Percentiles rank a stretch among this genome's conserved stretches.
Evolutionary conservation across 2,888 invertebrate genomes (phyloP).

Genomic region (Ephialtes manifestator): DNA sequence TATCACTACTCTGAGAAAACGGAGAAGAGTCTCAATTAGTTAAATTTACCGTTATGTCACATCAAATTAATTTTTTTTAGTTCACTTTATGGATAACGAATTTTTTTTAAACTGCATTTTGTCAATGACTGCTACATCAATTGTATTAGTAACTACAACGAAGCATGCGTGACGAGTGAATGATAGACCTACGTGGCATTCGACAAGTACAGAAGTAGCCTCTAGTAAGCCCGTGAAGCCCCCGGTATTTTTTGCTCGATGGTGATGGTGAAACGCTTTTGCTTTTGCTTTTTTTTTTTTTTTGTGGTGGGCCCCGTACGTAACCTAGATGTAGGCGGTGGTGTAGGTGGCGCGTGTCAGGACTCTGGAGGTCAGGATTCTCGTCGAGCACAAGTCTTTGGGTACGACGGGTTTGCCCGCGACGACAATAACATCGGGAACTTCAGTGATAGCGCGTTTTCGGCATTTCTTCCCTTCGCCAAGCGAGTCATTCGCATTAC

Average conservation of each 20-base stretch:
- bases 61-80: too few species aligned
- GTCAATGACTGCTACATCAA: slow-evolving; percentile 7
- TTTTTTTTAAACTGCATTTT: neutral
- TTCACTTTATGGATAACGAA: too few species aligned
- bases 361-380: slow-evolving; percentile 82
- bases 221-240: slow-evolving; percentile 82
- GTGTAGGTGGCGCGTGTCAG: slow-evolving; percentile 84
- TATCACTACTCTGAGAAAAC: too few species aligned
- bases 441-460: slow-evolving; percentile 76
- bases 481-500: neutral
- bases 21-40: too few species aligned
- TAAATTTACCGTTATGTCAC: too few species aligned
- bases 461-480: slow-evolving; percentile 38
- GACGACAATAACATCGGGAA: slow-evolving; percentile 81
- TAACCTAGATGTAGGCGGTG: slow-evolving; percentile 84
- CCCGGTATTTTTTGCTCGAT: slow-evolving; percentile 71
- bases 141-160: slow-evolving; percentile 37
- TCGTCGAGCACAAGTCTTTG: slow-evolving; percentile 82
- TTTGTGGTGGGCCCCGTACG: slow-evolving; percentile 72
- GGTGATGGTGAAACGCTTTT: slow-evolving; percentile 75
- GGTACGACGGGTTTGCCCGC: slow-evolving; percentile 76
- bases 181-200: slow-evolving; percentile 83
- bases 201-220: slow-evolving; percentile 82
- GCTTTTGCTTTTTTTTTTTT: slow-evolving; percentile 43
- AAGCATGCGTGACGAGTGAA: slow-evolving; percentile 79